Conservation (phyloP, 2,113 vertebrate species). For the Piliocolobus tephrosceles region DNA sequence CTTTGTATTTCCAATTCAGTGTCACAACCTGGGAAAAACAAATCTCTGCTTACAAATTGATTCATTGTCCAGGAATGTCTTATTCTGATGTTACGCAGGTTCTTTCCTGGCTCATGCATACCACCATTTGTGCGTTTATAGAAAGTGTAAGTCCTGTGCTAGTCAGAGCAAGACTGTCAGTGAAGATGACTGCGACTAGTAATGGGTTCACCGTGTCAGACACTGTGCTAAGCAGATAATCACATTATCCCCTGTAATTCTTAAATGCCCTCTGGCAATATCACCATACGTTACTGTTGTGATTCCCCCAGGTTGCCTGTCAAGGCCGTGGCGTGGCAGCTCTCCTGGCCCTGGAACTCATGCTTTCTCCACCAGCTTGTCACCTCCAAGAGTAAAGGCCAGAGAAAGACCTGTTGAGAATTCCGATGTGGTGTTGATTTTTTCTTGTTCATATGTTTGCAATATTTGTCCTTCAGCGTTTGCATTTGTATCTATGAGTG, state of each 20-base stretch:
- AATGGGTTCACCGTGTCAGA: neutral
- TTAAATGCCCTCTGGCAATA: rapidly evolving
- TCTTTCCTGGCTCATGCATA: rapidly evolving
- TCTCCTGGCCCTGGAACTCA: rapidly evolving
- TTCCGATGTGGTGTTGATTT: rapidly evolving
- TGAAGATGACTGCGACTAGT: too few species aligned
- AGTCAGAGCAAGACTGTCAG: neutral
- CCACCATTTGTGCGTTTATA: neutral
- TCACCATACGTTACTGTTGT: neutral
- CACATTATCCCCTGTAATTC: neutral
- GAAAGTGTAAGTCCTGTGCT: neutral
- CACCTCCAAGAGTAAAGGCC: neutral
- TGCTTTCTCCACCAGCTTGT: neutral
- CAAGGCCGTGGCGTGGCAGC: rapidly evolving
- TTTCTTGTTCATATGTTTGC: too few species aligned
- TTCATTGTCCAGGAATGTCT: neutral
- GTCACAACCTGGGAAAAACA: neutral
- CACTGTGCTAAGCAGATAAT: neutral
- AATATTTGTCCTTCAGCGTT: too few species aligned
- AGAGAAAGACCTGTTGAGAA: rapidly evolving
- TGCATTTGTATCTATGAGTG: neutral
- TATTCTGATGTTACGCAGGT: neutral
- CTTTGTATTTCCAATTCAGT: neutral
- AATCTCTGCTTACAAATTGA: neutral
- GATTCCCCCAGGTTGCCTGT: neutral